Evolutionary conservation across 2,797 vertebrate species (phyloP).

Genomic region (Poecilia gillii): DNA sequence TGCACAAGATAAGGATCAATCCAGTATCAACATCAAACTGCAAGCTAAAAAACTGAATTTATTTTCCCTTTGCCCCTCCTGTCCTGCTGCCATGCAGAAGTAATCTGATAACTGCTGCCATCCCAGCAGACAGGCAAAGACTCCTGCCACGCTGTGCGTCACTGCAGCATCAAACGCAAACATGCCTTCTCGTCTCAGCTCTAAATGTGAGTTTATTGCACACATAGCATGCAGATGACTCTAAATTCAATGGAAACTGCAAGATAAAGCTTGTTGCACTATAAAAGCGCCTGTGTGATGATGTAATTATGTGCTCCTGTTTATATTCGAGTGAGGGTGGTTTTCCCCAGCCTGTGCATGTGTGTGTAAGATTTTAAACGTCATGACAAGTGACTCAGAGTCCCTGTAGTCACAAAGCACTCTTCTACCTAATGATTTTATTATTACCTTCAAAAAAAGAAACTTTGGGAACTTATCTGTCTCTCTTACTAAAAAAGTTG

Average conservation of each 20-base stretch:
- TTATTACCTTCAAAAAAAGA: slow-evolving; percentile 32
- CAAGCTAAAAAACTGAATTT: slow-evolving; percentile 1
- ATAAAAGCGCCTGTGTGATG: not conserved
- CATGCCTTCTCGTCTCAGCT: slow-evolving; percentile 8
- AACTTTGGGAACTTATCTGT: slow-evolving; percentile 28
- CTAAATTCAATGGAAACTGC: slow-evolving; percentile 31
- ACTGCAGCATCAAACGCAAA: slow-evolving; percentile 16
- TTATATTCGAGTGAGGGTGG: not conserved
- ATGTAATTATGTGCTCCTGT: not conserved
- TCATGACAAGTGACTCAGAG: slow-evolving; percentile 5
- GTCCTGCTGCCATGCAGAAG: slow-evolving; percentile 54
- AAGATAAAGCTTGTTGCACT: slow-evolving; percentile 19
- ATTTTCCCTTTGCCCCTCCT: slow-evolving; percentile 15
- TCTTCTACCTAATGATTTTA: slow-evolving; percentile 32
- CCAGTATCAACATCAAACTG: slow-evolving; percentile 12
- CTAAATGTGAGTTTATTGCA: slow-evolving; percentile 26
- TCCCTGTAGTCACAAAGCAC: slow-evolving; percentile 11
- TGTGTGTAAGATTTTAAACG: not conserved
- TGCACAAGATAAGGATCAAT: not conserved
- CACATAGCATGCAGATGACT: slow-evolving; percentile 15
- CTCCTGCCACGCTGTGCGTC: slow-evolving; percentile 53
- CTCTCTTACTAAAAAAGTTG: slow-evolving; percentile 42
- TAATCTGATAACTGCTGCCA: slow-evolving; percentile 66
- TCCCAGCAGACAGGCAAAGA: slow-evolving; percentile 49
- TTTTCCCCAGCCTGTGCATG: not conserved